Percentiles rank a stretch among this genome's conserved stretches.
Evolutionary conservation across 2,797 vertebrate genomes (phyloP).

Genomic region (Geotrypetes seraphini): DNA sequence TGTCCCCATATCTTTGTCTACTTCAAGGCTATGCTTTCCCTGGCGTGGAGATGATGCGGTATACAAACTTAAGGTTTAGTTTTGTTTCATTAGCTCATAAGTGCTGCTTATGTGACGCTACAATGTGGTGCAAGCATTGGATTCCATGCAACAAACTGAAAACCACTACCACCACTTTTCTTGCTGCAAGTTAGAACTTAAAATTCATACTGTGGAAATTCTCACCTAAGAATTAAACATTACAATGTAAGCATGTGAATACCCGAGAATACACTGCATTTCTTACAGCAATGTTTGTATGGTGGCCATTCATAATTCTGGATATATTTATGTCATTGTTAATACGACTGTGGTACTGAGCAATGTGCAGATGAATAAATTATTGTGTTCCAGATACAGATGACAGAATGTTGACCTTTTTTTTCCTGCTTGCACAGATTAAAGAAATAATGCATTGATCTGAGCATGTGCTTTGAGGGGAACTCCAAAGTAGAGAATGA

Average conservation of each 20-base stretch:
- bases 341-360: slow-evolving; percentile 43
- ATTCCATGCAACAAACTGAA: too few relatives aligned
- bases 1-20: too few relatives aligned
- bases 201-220: slow-evolving; percentile 16
- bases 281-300: slow-evolving; percentile 31
- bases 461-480: too few relatives aligned
- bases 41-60: too few relatives aligned
- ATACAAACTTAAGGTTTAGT: too few relatives aligned
- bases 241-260: not conserved
- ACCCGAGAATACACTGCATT: not conserved
- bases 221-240: not conserved
- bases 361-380: slow-evolving; percentile 45
- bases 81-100: not conserved
- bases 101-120: slow-evolving; percentile 32
- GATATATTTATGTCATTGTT: slow-evolving; percentile 39
- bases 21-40: not conserved
- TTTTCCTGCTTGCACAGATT: too few relatives aligned
- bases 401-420: too few relatives aligned
- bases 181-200: too few relatives aligned
- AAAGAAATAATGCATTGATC: too few relatives aligned
- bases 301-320: slow-evolving; percentile 19
- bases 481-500: too few relatives aligned
- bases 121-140: slow-evolving; percentile 16
- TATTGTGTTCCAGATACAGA: slow-evolving; percentile 28
- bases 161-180: too few relatives aligned